Conservation (phyloP, 2,888 invertebrate species). For the Drosophila neutralis region DNA sequence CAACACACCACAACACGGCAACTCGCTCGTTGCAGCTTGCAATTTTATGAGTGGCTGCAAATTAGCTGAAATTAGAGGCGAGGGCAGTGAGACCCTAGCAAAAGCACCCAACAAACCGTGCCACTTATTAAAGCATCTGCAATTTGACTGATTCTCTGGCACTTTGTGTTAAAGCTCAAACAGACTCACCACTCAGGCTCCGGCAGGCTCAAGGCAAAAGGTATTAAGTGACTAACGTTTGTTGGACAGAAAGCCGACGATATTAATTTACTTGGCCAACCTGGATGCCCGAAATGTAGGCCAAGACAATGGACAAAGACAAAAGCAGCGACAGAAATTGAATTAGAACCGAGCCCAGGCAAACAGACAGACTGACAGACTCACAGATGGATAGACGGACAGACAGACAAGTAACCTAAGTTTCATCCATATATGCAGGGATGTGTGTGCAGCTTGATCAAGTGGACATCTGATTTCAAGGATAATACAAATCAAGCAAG, state of each 20-base stretch:
- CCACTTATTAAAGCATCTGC: conserved; percentile 71
- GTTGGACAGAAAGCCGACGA: conserved; percentile 59
- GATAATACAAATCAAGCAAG: conserved; percentile 67
- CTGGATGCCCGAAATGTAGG: conserved; percentile 53
- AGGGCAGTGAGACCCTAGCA: conserved; percentile 29
- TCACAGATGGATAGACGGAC: neutral
- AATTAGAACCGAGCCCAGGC: conserved; percentile 53
- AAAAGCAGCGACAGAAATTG: conserved; percentile 46
- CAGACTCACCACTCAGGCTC: conserved; percentile 29
- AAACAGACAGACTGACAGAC: conserved; percentile 20
- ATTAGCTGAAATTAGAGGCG: conserved; percentile 68
- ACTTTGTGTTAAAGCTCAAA: conserved; percentile 37
- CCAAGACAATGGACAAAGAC: conserved; percentile 47
- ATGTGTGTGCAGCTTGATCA: conserved; percentile 19
- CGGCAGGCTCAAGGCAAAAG: conserved; percentile 30
- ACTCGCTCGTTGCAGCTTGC: conserved; percentile 34
- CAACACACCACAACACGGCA: neutral
- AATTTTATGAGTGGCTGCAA: conserved; percentile 79
- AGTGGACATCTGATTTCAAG: conserved; percentile 66
- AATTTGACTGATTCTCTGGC: conserved; percentile 2
- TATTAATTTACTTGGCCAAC: conserved; percentile 47
- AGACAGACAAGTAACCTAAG: conserved; percentile 38
- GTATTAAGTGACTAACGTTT: conserved; percentile 55
- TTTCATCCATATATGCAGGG: conserved; percentile 13
- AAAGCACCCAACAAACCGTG: conserved; percentile 28